Base-by-base conservation (phyloP, 2,797 vertebrate genomes). In the Molossus molossus region DNA sequence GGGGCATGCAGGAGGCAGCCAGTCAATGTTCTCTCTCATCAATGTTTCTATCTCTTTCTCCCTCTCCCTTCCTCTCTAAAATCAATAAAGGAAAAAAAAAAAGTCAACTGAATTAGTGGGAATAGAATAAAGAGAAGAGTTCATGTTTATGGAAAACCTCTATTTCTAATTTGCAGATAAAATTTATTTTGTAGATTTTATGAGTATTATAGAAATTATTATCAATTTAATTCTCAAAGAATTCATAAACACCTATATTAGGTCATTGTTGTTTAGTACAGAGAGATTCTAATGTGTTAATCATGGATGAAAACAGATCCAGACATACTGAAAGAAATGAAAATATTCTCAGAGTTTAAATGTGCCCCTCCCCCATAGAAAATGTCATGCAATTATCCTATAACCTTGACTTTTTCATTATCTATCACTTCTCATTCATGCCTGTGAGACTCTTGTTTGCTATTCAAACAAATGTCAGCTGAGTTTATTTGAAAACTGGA, bases 381-480 rank as follows among this genome's bases (percentile, higher is more conserved):
- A 95, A 90, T 93, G 37, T 73, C 85, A 48, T 77, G 67, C n/a
- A 91, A 55, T 69, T 94, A 40, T 50, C 40, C 79, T 92, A 40
- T 13, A 57, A 58, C 65, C 91, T 92, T 76, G 57, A 62, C 70
- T 90, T 96, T 88, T 77, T 81, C 65, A 82, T 93, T 81, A 87
- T 76, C 60, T 57, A 40, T 97, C 64, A 96, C 27, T 20, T 72
- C 90, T 92, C 29, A 65, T 45, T 94, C 82, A 97, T 96, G 37
- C 79, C 91, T 80, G 53, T 92, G 69, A 96, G 6, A 23, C 33
- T 37, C 33, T 90, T 96, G n/a, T 91, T 95, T 96, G 90, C 83
- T 98, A 94, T 95, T 97, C 90, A 97, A 96, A 95, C 2, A 2
- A 50, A 14, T 7, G 79, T 95, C 95, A 93, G 45, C 60, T 96